A percentile compares a stretch with the other conserved stretches of the same genome.
phyloP scores from a whole-genome alignment of 1,140 invertebrate species.

The Camponotus pennsylvanicus region DNA sequence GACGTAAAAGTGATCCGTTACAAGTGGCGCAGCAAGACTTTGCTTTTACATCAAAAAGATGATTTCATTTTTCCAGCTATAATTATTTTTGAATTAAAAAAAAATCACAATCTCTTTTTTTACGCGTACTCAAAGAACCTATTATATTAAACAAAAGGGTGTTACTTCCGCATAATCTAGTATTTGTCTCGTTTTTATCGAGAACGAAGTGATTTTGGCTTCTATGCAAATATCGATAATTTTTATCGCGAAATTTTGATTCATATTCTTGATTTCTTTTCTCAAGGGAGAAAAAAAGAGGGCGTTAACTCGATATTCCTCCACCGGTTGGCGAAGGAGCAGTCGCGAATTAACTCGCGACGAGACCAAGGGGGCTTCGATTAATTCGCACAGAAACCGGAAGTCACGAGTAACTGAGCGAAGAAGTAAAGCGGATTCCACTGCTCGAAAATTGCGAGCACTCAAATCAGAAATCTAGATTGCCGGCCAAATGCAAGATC shows the following conservation, averaged over 20 bases:
- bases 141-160: not conserved
- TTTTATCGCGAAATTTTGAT: not conserved
- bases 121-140: not conserved
- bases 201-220: not conserved
- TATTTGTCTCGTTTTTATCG: not conserved
- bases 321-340: not conserved
- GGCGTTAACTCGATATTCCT: not conserved
- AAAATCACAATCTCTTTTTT: not conserved
- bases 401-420: constrained; percentile 30
- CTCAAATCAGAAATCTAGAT: constrained; percentile 80
- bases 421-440: constrained; percentile 73
- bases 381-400: constrained; percentile 62
- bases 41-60: constrained; percentile 41
- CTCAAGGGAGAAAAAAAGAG: not conserved
- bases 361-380: not conserved
- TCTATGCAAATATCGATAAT: not conserved
- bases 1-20: constrained; percentile 62
- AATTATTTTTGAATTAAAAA: constrained; percentile 28
- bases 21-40: constrained; percentile 49
- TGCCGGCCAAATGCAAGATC: constrained; percentile 73
- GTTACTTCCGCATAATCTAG: constrained; percentile 1
- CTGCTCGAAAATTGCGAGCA: constrained; percentile 74
- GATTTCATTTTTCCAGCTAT: not conserved
- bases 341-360: constrained; percentile 5
- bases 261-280: not conserved